A percentile compares a stretch with the other conserved stretches of the same genome.
Evolutionary conservation across 2,888 invertebrate species (phyloP).

Genomic region (Notodonta ziczac): DNA sequence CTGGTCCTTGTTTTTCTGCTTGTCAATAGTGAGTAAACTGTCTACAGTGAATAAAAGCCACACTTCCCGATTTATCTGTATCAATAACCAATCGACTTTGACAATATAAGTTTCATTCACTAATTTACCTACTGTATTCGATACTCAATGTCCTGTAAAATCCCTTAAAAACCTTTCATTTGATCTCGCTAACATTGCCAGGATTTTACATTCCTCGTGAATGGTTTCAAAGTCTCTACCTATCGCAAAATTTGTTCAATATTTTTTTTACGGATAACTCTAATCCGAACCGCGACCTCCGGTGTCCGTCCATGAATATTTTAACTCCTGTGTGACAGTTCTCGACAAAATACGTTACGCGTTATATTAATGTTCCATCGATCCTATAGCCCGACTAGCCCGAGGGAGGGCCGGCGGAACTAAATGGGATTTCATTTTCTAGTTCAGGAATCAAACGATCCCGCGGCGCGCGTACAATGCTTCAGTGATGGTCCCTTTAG

Average conservation of each 20-base stretch:
- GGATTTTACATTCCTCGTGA: slow-evolving; percentile 38
- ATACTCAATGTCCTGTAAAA: too few species aligned
- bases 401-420: slow-evolving; percentile 56
- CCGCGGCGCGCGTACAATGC: slow-evolving; percentile 58
- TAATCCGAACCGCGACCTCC: slow-evolving; percentile 63
- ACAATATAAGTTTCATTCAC: too few species aligned
- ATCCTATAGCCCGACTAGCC: slow-evolving; percentile 51
- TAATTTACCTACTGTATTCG: too few species aligned
- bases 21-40: too few species aligned
- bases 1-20: too few species aligned
- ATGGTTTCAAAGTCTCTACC: slow-evolving; percentile 57
- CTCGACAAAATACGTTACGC: slow-evolving; percentile 66
- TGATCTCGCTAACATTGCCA: too few species aligned
- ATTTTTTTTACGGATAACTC: slow-evolving; percentile 61
- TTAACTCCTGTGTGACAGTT: slow-evolving; percentile 69
- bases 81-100: too few species aligned
- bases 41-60: too few species aligned
- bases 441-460: slow-evolving; percentile 77
- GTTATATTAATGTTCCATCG: slow-evolving; percentile 76
- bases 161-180: too few species aligned
- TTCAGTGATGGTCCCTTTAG: slow-evolving; percentile 55
- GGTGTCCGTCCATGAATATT: slow-evolving; percentile 76
- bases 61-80: too few species aligned
- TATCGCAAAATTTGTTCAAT: slow-evolving; percentile 50
- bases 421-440: slow-evolving; percentile 81